A percentile compares a stretch with the other conserved stretches of the same genome.
Conservation (phyloP, 2,113 vertebrate species). For the Empidonax alnorum region DNA sequence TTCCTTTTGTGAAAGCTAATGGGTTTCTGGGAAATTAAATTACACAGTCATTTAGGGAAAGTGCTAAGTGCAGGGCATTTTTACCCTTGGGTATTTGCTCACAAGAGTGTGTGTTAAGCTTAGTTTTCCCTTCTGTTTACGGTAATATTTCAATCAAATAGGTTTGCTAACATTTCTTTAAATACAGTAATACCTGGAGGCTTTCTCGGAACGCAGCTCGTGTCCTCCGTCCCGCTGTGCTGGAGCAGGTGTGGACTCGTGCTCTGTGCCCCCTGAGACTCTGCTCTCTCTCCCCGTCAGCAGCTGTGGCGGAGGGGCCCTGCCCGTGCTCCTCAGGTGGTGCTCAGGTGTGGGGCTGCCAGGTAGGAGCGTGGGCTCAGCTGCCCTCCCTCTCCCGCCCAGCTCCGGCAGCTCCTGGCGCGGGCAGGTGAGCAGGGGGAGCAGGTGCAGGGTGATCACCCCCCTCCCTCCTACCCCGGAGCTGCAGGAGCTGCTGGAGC, state of each 20-base stretch:
- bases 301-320: conserved; percentile 48
- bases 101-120: conserved; percentile 24
- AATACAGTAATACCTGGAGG: neutral
- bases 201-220: neutral
- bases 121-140: conserved; percentile 53
- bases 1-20: conserved; percentile 79
- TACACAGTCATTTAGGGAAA: conserved; percentile 75
- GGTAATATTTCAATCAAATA: conserved; percentile 36
- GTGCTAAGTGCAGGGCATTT: conserved; percentile 67
- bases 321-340: conserved; percentile 75
- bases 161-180: neutral
- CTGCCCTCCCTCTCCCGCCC: conserved; percentile 50
- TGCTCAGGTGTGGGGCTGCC: conserved; percentile 78
- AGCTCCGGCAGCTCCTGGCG: neutral
- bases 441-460: neutral
- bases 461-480: neutral
- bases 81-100: conserved; percentile 63
- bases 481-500: too few species aligned
- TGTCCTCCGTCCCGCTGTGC: conserved; percentile 26
- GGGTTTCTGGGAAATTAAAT: conserved; percentile 81
- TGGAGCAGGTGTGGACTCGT: conserved; percentile 72
- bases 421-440: neutral
- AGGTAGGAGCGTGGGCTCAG: conserved; percentile 71
- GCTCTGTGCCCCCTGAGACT: neutral
- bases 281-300: neutral